Evolutionary conservation across 2,797 vertebrate genomes (phyloP), one percentile per base, ranked within the genome.

Genomic region (Halcyon badia): DNA sequence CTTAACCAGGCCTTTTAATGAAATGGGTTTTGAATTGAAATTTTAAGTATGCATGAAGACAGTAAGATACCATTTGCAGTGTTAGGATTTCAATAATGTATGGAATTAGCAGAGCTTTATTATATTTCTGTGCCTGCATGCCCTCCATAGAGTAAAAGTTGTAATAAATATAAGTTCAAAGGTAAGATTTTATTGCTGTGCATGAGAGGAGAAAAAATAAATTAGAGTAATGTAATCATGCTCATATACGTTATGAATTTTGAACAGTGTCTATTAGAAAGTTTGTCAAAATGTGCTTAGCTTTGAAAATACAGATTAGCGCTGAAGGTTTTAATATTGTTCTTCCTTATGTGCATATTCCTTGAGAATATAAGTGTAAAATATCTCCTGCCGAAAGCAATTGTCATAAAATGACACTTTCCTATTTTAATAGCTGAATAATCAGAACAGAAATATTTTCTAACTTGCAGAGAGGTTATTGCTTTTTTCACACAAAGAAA

Each of bases 221-320:
- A 98, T 98, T 97, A 98, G 95, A 98, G 85, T 97, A 98, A 98
- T 98, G 93, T 97, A 97, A 98, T 98, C 96, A 96, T 56, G 62
- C 87, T 97, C 77, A 93, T 97, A 95, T 97, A 97, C 98, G 96
- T 98, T 98, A 97, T 96, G 96, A 97, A 97, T 97, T 98, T 97
- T 97, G 96, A 98, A 97, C 95, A 97, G 97, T 97, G 85, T 97
- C 93, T 98, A 96, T 98, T 98, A 97, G 95, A 97, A 98, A 96
- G 95, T 98, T 98, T 97, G 97, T 98, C 96, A 96, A 94, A 97
- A 96, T 97, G 92, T 97, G 92, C 95, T 98, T 98, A 94, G 89
- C 87, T 98, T 98, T 97, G 97, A 96, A 98, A 98, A 98, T 98
- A 98, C 94, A 98, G 96, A 98, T 98, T 98, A 98, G 95, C 95